Base-by-base conservation (phyloP, 2,113 vertebrate species). In the Orientallactaga bullata region DNA sequence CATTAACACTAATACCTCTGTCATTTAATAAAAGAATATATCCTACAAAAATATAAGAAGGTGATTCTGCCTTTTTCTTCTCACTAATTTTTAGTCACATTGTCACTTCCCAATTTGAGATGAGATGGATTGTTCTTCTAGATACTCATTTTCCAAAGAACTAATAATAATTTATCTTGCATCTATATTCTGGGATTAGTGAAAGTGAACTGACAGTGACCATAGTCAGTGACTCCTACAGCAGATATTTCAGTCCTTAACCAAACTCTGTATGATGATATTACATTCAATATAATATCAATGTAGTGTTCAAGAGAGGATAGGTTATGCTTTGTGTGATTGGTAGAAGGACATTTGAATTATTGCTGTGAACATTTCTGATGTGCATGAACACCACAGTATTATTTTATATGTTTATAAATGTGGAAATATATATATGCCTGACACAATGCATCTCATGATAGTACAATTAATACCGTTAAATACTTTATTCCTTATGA, bases 401-500 rank as follows among this genome's bases (percentile, higher is more conserved):
- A 68, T 71, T 89, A 37, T 68, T 90, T 28, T 63, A 65, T 13
- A 71, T 47, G 37, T 37, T 78, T 85, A 47, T 77, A 89, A 84
- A 73, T 73, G 30, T 65, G 21, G 37, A 60, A 63, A 94, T n/a
- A 61, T 61, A 58, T 23, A 32, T 42, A 51, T 95, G n/a, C 72
- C 66, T 76, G 76, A 71, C 89, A 77, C 71, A 47, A 17, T 82
- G 26, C 20, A 72, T 35, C 47, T 58, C 15, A n/a, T 37, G 47
- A 78, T 92, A 91, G n/a, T 42, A 79, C 39, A 83, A 74, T 86
- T 72, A 77, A 18, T 79, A 4, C 72, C 89, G 51, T 89, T 92
- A 91, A 90, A 39, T 65, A 79, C 51, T 85, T 93, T 85, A 61
- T 83, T 30, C 26, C 85, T 89, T 61, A 73, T 80, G 77, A n/a